Percentiles rank a stretch among this genome's conserved stretches.
Conservation (phyloP, 2,113 vertebrate genomes). For the Salvelinus fontinalis region DNA sequence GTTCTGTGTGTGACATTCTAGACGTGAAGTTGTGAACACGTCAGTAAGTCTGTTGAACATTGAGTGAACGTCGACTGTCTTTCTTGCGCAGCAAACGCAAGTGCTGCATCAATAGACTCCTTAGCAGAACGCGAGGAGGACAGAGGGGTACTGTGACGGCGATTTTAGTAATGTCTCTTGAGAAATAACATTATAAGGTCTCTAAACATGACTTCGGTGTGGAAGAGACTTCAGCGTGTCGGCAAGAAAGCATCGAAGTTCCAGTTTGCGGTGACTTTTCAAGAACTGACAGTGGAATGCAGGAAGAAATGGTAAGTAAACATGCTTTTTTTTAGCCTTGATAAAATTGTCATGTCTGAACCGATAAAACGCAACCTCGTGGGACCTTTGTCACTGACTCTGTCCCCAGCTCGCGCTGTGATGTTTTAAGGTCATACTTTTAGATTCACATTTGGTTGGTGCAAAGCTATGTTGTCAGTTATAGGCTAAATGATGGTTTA, state of each 20-base stretch:
- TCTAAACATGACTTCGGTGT: slow-evolving; percentile 84
- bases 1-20: slow-evolving; percentile 31
- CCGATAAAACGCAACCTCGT: not conserved
- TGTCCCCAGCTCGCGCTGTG: not conserved
- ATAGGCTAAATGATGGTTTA: not conserved
- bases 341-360: not conserved
- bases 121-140: not conserved
- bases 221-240: slow-evolving; percentile 88
- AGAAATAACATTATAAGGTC: not conserved
- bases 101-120: not conserved
- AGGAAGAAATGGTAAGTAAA: slow-evolving; percentile 82
- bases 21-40: slow-evolving; percentile 22
- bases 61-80: slow-evolving; percentile 23
- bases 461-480: not conserved
- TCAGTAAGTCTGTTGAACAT: not conserved
- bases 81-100: slow-evolving; percentile 8
- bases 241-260: slow-evolving; percentile 87
- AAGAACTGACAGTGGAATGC: slow-evolving; percentile 83
- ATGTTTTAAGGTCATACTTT: not conserved
- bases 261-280: slow-evolving; percentile 85
- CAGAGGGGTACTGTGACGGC: slow-evolving; percentile 5
- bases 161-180: not conserved
- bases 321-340: too few relatives aligned
- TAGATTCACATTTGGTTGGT: not conserved
- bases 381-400: not conserved